Conservation (phyloP, 2,888 invertebrate genomes). For the Tanypteryx hageni region DNA sequence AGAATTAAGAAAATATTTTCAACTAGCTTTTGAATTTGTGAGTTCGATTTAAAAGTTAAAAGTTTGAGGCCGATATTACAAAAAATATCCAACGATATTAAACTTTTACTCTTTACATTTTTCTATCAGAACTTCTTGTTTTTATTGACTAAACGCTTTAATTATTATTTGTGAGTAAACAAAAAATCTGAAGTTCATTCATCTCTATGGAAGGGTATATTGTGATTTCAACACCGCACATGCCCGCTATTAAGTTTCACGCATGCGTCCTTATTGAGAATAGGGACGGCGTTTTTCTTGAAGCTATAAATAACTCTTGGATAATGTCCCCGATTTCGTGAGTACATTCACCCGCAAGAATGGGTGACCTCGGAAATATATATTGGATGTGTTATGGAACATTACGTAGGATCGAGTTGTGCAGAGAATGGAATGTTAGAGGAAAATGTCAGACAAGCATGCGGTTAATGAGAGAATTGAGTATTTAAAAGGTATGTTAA, state of each 20-base stretch:
- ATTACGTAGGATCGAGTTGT: neutral
- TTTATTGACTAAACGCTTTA: neutral
- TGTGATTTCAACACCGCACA: slow-evolving; percentile 45
- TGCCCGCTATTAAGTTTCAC: slow-evolving; percentile 51
- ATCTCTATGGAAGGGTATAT: neutral
- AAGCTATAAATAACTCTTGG: slow-evolving; percentile 62
- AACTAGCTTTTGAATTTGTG: no score
- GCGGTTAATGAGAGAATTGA: neutral
- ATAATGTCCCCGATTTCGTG: slow-evolving; percentile 58
- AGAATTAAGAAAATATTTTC: no score
- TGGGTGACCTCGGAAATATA: slow-evolving; percentile 51
- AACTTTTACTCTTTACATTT: no score
- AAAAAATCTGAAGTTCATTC: slow-evolving; percentile 20
- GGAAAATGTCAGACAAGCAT: slow-evolving; percentile 9
- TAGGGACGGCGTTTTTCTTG: slow-evolving; percentile 54
- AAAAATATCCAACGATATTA: no score
- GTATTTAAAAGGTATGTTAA: neutral
- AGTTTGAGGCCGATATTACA: no score
- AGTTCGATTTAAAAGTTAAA: no score
- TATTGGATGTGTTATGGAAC: slow-evolving; percentile 37
- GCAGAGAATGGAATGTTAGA: neutral
- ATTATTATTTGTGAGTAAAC: neutral
- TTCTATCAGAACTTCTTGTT: no score
- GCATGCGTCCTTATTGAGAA: slow-evolving; percentile 55
- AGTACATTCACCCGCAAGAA: slow-evolving; percentile 53